Conservation (phyloP, 2,888 invertebrate genomes). For the Eubasilissa splendida region DNA sequence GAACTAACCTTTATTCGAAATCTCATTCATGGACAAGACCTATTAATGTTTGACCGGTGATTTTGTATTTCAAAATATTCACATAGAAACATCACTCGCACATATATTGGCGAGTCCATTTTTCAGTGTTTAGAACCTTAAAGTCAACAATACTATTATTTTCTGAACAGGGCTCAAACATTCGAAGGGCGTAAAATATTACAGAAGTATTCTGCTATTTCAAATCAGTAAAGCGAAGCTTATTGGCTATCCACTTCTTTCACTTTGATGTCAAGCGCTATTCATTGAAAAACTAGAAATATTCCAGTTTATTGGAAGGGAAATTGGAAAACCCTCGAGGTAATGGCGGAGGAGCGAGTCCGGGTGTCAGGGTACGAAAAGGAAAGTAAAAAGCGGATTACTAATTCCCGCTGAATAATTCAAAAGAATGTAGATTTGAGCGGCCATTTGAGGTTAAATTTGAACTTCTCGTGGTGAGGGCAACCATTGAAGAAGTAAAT, state of each 20-base stretch:
- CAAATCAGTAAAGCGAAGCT: neutral
- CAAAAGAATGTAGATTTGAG: conserved; percentile 57
- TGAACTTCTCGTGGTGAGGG: conserved; percentile 28
- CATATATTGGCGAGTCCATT: too few species aligned
- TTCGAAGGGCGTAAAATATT: too few species aligned
- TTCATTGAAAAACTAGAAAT: conserved; percentile 28
- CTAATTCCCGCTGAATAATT: conserved; percentile 58
- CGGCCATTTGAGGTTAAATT: conserved; percentile 52
- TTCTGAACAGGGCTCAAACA: too few species aligned
- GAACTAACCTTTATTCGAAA: too few species aligned
- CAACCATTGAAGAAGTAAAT: conserved; percentile 5
- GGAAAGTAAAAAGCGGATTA: conserved; percentile 50
- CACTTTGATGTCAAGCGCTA: conserved; percentile 24
- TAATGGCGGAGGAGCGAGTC: neutral
- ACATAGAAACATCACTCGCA: too few species aligned
- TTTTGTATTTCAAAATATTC: too few species aligned
- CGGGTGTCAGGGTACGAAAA: conserved; percentile 9
- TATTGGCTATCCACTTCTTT: conserved; percentile 21
- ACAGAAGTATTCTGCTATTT: too few species aligned
- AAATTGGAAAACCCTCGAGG: conserved; percentile 33
- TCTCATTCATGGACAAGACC: too few species aligned
- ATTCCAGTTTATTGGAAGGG: conserved; percentile 27
- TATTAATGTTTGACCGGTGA: too few species aligned
- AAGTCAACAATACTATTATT: too few species aligned
- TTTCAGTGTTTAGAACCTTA: too few species aligned